phyloP scores from a whole-genome alignment of 1,140 invertebrate species.

The Drosophila obscura region DNA sequence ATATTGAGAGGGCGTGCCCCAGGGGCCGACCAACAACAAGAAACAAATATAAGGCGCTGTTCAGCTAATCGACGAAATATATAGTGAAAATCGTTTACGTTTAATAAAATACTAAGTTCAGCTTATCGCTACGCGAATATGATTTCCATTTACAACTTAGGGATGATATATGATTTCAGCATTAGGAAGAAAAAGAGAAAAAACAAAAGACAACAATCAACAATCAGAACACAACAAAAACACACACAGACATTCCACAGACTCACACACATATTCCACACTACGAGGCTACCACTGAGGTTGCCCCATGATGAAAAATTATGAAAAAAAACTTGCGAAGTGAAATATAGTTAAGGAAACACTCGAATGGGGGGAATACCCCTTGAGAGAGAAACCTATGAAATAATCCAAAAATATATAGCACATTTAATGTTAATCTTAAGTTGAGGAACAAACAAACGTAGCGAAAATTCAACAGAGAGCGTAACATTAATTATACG shows the following conservation, averaged over 20 bases:
- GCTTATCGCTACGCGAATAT: slow-evolving; percentile 36
- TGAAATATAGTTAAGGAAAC: slow-evolving; percentile 66
- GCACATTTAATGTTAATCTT: slow-evolving; percentile 54
- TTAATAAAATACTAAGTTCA: slow-evolving; percentile 72
- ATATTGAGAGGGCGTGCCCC: slow-evolving; percentile 24
- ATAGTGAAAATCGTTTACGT: slow-evolving; percentile 64
- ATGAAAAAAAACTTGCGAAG: slow-evolving; percentile 29
- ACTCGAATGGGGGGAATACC: too few species aligned
- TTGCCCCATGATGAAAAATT: slow-evolving; percentile 20
- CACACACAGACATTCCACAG: slow-evolving; percentile 8
- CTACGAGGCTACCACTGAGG: slow-evolving; percentile 7
- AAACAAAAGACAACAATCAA: slow-evolving; percentile 34
- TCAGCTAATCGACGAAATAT: slow-evolving; percentile 59
- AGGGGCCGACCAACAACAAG: slow-evolving; percentile 1
- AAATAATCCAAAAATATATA: slow-evolving; percentile 47
- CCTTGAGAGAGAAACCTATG: slow-evolving; percentile 9
- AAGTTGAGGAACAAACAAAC: slow-evolving; percentile 47
- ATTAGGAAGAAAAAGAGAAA: slow-evolving; percentile 47
- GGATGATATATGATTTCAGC: slow-evolving; percentile 43
- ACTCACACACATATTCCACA: slow-evolving; percentile 36
- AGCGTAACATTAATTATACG: slow-evolving; percentile 50
- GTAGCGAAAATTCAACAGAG: slow-evolving; percentile 46
- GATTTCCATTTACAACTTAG: slow-evolving; percentile 53
- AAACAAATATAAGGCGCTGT: slow-evolving; percentile 58
- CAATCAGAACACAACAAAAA: slow-evolving; percentile 53